Evolutionary conservation across 2,888 invertebrate genomes (phyloP), one percentile per base, ranked within the genome.

Genomic region (Parthenolecanium corni): DNA sequence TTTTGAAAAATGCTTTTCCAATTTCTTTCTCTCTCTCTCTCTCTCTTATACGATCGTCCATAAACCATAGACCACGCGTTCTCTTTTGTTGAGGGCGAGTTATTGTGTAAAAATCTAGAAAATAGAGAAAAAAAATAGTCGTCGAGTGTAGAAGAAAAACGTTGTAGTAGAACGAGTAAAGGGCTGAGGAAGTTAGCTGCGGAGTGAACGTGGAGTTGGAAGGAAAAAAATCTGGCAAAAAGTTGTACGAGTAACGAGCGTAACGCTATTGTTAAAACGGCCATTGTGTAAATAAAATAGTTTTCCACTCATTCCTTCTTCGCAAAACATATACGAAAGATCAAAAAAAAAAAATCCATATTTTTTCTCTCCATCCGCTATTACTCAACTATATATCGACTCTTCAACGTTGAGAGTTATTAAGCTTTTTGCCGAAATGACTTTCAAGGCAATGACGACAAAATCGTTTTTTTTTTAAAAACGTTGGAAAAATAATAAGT

Each of bases 221-320:
- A 31, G 31, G 9, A 31, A 31, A 31, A 31, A 31, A 31, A 31
- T 31, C 31, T 31, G 31, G 31, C 31, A 31, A 57, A 56, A 57
- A 46, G 57, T 56, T 46, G 57, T 57, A 24, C 18, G 57, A 57
- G 57, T 57, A 57, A 57, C 57, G 57, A 57, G 57, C 57, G 46
- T 18, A 24, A 46, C 25, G 46, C 57, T 57, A 44, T 57, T 57
- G 46, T 57, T 31, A 25, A 57, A 57, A 57, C 46, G 25, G 57
- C 47, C 47, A 44, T 57, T 57, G 57, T 57, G 57, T 57, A 57
- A 57, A 57, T 57, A 57, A 31, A 57, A 57, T 57, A 46, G 57
- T 46, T 16, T 52, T 57, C 44, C 40, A 24, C 44, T 25, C 57
- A 12, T 16, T 42, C 46, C 21, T 56, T 44, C 42, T 56, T 53